phyloP scores from a whole-genome alignment of 2,888 invertebrate species.

The Drosophila picticornis region DNA sequence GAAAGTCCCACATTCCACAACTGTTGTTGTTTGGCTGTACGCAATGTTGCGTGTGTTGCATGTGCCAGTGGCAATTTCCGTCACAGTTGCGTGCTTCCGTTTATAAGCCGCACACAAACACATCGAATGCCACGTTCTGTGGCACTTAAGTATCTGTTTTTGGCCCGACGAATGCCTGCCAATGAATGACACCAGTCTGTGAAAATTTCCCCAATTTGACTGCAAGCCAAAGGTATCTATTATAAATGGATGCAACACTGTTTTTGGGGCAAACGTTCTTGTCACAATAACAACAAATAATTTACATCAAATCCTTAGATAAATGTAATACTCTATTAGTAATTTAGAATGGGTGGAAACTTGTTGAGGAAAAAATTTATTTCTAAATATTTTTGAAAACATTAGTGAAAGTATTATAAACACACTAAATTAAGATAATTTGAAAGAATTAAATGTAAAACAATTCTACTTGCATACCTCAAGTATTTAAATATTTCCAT shows the following conservation, averaged over 20 bases:
- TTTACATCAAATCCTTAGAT: background rate
- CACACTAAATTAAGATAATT: background rate
- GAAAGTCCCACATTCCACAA: constrained; percentile 40
- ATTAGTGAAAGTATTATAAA: background rate
- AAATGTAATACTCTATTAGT: background rate
- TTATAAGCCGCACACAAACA: constrained; percentile 57
- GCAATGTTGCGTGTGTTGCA: constrained; percentile 65
- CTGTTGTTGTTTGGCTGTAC: constrained; percentile 12
- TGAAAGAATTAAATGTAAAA: background rate
- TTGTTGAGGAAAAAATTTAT: background rate
- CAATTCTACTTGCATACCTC: background rate
- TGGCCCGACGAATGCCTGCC: constrained; percentile 23
- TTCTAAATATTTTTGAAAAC: background rate
- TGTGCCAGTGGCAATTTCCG: constrained; percentile 71
- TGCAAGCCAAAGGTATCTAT: constrained; percentile 29
- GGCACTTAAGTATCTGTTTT: constrained; percentile 72
- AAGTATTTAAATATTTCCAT: background rate
- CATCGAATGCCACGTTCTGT: constrained; percentile 29
- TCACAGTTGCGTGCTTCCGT: constrained; percentile 73
- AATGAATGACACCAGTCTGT: constrained; percentile 51
- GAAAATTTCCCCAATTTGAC: constrained; percentile 70
- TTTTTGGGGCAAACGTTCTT: background rate
- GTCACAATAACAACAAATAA: constrained; percentile 1
- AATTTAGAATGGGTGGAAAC: background rate
- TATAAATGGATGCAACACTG: constrained; percentile 12